Evolutionary conservation across 2,888 invertebrate genomes (phyloP).

Genomic region (Conops quadrifasciatus): DNA sequence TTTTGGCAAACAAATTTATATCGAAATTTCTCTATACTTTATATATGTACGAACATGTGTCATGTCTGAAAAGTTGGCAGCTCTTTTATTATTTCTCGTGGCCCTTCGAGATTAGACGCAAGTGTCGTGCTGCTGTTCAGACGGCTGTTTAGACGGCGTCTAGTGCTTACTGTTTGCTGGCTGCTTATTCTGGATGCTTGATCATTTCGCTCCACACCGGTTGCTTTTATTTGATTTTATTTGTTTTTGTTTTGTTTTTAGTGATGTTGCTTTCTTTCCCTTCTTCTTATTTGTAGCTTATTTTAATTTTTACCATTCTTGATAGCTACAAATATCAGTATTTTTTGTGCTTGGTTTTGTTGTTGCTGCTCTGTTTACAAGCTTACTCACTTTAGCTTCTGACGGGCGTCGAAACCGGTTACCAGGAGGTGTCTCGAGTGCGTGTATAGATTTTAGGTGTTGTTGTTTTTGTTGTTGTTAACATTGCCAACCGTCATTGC

Average conservation of each 20-base stretch:
- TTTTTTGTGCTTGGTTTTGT: neutral
- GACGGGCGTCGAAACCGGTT: constrained; percentile 30
- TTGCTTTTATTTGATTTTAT: no score
- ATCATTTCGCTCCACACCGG: neutral
- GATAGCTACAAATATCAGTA: neutral
- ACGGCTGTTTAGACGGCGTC: neutral
- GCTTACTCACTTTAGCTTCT: neutral
- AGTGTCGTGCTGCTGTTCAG: neutral
- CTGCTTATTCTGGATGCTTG: constrained; percentile 2
- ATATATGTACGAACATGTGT: no score
- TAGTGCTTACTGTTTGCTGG: neutral
- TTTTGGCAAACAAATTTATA: no score
- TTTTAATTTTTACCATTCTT: constrained; percentile 20
- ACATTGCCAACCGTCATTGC: neutral
- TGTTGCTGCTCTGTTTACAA: constrained; percentile 21
- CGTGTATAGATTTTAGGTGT: neutral
- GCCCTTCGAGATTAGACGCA: neutral
- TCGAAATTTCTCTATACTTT: no score
- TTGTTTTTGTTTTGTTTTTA: neutral
- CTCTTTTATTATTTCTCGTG: no score
- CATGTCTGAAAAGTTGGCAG: no score
- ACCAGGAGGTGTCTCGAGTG: constrained; percentile 30
- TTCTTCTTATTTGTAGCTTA: constrained; percentile 9
- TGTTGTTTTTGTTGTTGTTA: neutral
- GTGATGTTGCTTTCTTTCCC: no score